A percentile compares a stretch with the other conserved stretches of the same genome.
These are phyloP conservation scores for Eleginops maclovinus DNA, from an alignment of 2,113 vertebrate species.

Conservation along the genomic window DNA sequence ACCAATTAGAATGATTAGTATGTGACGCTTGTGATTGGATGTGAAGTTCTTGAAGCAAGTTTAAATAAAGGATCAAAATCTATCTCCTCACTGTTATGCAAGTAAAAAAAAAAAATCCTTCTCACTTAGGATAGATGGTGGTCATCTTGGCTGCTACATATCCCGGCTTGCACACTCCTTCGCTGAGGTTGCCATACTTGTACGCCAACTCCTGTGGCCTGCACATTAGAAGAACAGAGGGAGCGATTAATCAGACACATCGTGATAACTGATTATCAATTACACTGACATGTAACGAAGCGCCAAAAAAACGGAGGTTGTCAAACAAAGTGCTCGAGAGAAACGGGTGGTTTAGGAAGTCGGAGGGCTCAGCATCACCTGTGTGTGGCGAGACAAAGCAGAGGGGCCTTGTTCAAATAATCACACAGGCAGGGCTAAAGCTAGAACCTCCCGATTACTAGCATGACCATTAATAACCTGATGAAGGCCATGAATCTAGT, in stretches of 20 bases:
- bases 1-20: slow-evolving; percentile 34
- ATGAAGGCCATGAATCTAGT: slow-evolving; percentile 66
- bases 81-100: not conserved
- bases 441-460: slow-evolving; percentile 66
- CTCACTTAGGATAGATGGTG: slow-evolving; percentile 97
- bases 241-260: slow-evolving; percentile 56
- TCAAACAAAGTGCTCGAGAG: slow-evolving; percentile 60
- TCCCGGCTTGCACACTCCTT: slow-evolving; percentile 92
- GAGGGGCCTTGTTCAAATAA: slow-evolving; percentile 74
- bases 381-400: slow-evolving; percentile 69
- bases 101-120: slow-evolving; percentile 25
- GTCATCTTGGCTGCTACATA: slow-evolving; percentile 95
- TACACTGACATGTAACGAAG: slow-evolving; percentile 32
- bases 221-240: slow-evolving; percentile 49
- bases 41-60: not conserved
- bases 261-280: slow-evolving; percentile 45
- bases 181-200: slow-evolving; percentile 94
- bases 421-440: slow-evolving; percentile 58
- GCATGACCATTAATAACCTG: slow-evolving; percentile 79
- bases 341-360: slow-evolving; percentile 44
- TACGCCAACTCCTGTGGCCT: slow-evolving; percentile 90
- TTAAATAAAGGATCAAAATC: not conserved
- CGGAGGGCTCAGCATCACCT: slow-evolving; percentile 44
- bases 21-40: slow-evolving; percentile 12
- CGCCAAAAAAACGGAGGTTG: slow-evolving; percentile 48